Evolutionary conservation across 2,113 vertebrate genomes (phyloP), one percentile per base, ranked within the genome.

Genomic region (Eretmochelys imbricata): DNA sequence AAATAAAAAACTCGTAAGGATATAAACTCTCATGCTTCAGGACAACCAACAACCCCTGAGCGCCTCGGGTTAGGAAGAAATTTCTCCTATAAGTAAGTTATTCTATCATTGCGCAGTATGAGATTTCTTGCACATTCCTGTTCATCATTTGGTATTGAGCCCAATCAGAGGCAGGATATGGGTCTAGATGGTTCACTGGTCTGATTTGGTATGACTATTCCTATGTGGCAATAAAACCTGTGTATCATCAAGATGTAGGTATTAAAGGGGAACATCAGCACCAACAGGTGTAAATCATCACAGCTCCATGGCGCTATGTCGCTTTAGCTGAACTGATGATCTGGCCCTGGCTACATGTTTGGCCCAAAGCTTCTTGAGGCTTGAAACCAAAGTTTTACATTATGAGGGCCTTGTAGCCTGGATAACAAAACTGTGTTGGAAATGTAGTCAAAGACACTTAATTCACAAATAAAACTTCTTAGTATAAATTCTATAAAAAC

Each of bases 401-500:
- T 3, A 2, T 14, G 4, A 38, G 38, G 35, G 16, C 62, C 85
- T 84, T 69, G 38, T 7, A 53, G 50, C 10, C 75, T 3, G 2
- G 50, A 24, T 75, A 88, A 48, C 20, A 79, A 79, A 17, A 50
- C 46, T 13, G 17, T 9, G 5, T 50, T 55, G 12, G 4, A 57
- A 6, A 3, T 27, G 48, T 6, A 1, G 12, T 72, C 87, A 49
- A 84, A 81, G 54, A 49, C 49, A 85, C 2, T 51, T 87, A 22
- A 57, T 20, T 35, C 22, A 84, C 49, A 25, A 85, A 22, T 3
- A 31, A 62, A 59, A 59, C 11, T 53, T 5, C 0, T 86, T 75
- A 50, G 46, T 75, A 72, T 50, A 53, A 97, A 92, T 46, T 65
- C 38, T 55, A 62, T 79, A n/a, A 5, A 76, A 93, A 94, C 27